These are phyloP conservation scores for Bombylius discolor DNA, from an alignment of 2,888 invertebrate genomes.

Conservation along the genomic window DNA sequence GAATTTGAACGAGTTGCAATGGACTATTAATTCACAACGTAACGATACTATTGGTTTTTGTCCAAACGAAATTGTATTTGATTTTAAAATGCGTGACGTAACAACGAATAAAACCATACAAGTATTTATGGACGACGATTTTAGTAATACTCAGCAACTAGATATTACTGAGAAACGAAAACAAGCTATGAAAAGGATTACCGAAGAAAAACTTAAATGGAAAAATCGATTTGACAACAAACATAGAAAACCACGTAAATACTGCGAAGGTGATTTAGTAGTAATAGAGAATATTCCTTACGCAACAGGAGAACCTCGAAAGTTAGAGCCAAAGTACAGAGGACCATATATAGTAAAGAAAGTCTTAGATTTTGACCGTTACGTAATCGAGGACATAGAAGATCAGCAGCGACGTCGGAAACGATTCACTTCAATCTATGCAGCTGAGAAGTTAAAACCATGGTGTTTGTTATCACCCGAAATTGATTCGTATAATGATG, in stretches of 20 bases:
- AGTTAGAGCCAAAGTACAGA: conserved; percentile 15
- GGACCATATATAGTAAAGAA: conserved; percentile 18
- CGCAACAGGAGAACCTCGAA: conserved; percentile 2
- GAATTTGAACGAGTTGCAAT: background rate
- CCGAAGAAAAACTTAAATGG: background rate
- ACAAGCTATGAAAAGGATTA: no score
- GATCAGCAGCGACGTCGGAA: conserved; percentile 14
- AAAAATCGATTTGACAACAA: conserved; percentile 1
- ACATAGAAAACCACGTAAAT: background rate
- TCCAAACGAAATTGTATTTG: background rate
- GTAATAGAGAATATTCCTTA: background rate
- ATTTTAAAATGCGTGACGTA: background rate
- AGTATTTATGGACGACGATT: background rate
- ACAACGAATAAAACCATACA: background rate
- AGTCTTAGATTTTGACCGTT: conserved; percentile 16
- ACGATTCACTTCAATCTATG: background rate
- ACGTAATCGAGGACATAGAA: conserved; percentile 15
- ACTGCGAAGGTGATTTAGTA: background rate
- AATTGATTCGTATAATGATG: background rate
- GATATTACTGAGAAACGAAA: no score
- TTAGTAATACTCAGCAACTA: no score
- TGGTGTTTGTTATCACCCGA: conserved; percentile 1
- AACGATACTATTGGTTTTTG: background rate
- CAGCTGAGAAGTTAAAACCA: background rate
- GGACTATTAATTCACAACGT: background rate